These are phyloP conservation scores for Proctacanthus coquilletti DNA, from an alignment of 1,140 invertebrate species.

Conservation along the genomic window DNA sequence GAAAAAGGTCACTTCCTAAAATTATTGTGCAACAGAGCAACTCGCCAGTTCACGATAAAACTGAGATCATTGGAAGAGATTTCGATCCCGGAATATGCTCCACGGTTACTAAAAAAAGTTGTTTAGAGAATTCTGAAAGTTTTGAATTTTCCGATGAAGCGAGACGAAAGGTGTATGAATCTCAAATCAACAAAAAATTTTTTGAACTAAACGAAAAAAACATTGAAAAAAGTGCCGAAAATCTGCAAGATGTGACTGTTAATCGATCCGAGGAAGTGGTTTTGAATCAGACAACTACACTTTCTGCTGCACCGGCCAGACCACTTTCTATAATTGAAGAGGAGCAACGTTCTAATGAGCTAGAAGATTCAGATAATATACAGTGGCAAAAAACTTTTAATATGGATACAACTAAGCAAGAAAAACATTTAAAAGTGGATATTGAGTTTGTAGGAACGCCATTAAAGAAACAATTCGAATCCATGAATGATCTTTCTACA, in stretches of 20 bases:
- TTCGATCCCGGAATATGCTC: not conserved
- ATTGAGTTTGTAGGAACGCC: slow-evolving; percentile 22
- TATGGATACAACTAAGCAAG: not conserved
- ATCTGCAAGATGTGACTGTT: slow-evolving; percentile 13
- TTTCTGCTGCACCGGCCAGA: slow-evolving; percentile 12
- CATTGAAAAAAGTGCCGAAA: slow-evolving; percentile 7
- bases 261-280: slow-evolving; percentile 6
- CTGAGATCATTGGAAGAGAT: no score
- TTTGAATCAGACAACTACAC: slow-evolving; percentile 20
- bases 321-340: slow-evolving; percentile 19
- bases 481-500: slow-evolving; percentile 23
- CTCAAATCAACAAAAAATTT: slow-evolving; percentile 18
- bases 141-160: no score
- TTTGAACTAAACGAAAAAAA: slow-evolving; percentile 18
- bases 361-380: not conserved
- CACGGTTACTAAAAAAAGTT: no score
- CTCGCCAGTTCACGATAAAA: no score
- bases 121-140: no score
- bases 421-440: slow-evolving; percentile 16
- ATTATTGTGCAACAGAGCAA: no score
- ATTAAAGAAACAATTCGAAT: slow-evolving; percentile 23
- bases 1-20: no score
- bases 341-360: slow-evolving; percentile 11
- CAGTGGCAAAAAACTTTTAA: slow-evolving; percentile 1
- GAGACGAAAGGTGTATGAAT: no score